phyloP scores from a whole-genome alignment of 2,888 invertebrate species.

The Phania funesta region DNA sequence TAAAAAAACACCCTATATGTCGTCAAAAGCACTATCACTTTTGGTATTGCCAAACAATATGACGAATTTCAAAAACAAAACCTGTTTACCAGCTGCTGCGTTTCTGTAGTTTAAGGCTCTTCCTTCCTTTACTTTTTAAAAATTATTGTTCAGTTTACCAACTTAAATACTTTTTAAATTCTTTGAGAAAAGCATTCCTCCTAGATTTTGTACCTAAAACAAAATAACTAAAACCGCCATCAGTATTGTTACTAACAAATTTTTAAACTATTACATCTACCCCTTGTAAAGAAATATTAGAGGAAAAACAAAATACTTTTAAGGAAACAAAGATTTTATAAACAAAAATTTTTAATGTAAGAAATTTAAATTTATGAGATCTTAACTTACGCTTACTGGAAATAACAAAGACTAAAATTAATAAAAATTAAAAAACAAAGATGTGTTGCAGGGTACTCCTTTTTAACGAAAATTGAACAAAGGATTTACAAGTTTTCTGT shows the following conservation, averaged over 20 bases:
- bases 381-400: slow-evolving; percentile 65
- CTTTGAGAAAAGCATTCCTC: not conserved
- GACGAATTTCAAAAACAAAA: too few relatives aligned
- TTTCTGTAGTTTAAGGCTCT: too few relatives aligned
- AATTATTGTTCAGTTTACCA: too few relatives aligned
- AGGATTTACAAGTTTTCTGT: not conserved
- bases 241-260: slow-evolving; percentile 64
- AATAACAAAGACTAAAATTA: slow-evolving; percentile 64
- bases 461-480: not conserved
- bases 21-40: too few relatives aligned
- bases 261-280: slow-evolving; percentile 65
- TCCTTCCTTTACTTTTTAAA: too few relatives aligned
- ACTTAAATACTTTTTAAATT: too few relatives aligned
- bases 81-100: too few relatives aligned
- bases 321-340: slow-evolving; percentile 31
- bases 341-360: slow-evolving; percentile 3
- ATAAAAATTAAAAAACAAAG: slow-evolving; percentile 28
- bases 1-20: too few relatives aligned
- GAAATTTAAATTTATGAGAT: slow-evolving; percentile 50
- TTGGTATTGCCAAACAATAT: too few relatives aligned
- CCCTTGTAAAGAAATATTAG: not conserved
- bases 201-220: not conserved
- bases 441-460: not conserved
- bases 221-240: slow-evolving; percentile 15
- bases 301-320: not conserved